Evolutionary conservation across 2,113 vertebrate species (phyloP), one percentile per base, ranked within the genome.

Genomic region (Calonectris borealis): DNA sequence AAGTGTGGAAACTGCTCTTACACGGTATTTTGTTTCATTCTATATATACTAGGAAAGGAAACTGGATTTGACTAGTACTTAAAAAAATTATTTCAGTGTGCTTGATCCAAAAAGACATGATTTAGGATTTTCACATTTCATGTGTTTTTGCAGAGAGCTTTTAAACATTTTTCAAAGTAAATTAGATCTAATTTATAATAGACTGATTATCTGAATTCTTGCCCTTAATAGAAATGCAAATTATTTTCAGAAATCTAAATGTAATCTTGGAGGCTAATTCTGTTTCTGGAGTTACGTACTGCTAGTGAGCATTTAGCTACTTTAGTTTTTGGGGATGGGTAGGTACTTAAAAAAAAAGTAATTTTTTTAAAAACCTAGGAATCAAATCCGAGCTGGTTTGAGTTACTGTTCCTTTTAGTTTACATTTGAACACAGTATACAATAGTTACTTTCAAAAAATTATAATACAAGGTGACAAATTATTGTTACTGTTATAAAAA

Each of bases 1-100:
- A 96, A 97, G 58, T 99, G 99, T 97, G 99, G 98, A 91, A 98
- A 98, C 76, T 99, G 99, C 95, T 97, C 97, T 69, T 79, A 98
- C 60, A 97, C 16, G 99, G 99, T 99, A 98, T 86, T 95, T 95
- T 92, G 2, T 79, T 83, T 76, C 31, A 46, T 96, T 95, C 80
- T 93, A 12, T 20, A 16, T 48, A 14, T 46, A 52, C 7, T 69
- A 72, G 34, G 48, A 58, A 87, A 66, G 15, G 55, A 83, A 75
- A 52, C 14, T 26, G 16, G 10, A 69, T 62, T 57, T 32, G 31
- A 32, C 16, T 46, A 7, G 6, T 51, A 38, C 17, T 71, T 73
- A 12, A 17, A 49, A 81, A 27, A 83, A 16, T 0, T 52, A 52
- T 54, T 91, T 64, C 17, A 48, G 6, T 49, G 9, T 48, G 48